Evolutionary conservation across 2,797 vertebrate species (phyloP).

Genomic region (Pseudochromis fuscus): DNA sequence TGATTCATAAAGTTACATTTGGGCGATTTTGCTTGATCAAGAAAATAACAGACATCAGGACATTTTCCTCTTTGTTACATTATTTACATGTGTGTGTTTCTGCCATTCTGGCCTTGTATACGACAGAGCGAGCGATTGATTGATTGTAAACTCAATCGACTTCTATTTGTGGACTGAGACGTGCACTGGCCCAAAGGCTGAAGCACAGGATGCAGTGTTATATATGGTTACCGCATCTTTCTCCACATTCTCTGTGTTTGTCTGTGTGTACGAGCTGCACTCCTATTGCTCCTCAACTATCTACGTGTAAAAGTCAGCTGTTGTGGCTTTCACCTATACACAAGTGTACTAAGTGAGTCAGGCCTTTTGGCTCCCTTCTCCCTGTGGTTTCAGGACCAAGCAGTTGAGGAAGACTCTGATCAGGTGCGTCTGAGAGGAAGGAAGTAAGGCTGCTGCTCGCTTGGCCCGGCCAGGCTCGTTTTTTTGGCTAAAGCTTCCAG

Average conservation of each 20-base stretch:
- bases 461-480: constrained; percentile 56
- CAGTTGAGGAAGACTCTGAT: constrained; percentile 83
- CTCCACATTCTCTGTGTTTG: constrained; percentile 13
- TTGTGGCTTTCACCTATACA: constrained; percentile 21
- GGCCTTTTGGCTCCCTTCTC: constrained; percentile 70
- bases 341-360: constrained; percentile 53
- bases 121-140: too few relatives aligned
- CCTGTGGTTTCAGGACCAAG: constrained; percentile 91
- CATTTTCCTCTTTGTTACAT: neutral
- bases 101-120: neutral
- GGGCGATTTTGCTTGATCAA: neutral
- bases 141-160: neutral
- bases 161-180: neutral
- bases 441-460: constrained; percentile 80
- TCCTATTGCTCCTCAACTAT: neutral
- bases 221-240: constrained; percentile 6
- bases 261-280: constrained; percentile 12
- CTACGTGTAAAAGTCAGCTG: constrained; percentile 11
- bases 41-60: neutral
- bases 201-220: neutral
- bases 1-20: neutral
- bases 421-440: constrained; percentile 89
- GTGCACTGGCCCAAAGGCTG: neutral
- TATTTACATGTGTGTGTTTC: neutral
- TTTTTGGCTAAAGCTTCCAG: constrained; percentile 76